Evolutionary conservation across 2,888 invertebrate species (phyloP), one percentile per base, ranked within the genome.

Genomic region (Agriopis marginaria): DNA sequence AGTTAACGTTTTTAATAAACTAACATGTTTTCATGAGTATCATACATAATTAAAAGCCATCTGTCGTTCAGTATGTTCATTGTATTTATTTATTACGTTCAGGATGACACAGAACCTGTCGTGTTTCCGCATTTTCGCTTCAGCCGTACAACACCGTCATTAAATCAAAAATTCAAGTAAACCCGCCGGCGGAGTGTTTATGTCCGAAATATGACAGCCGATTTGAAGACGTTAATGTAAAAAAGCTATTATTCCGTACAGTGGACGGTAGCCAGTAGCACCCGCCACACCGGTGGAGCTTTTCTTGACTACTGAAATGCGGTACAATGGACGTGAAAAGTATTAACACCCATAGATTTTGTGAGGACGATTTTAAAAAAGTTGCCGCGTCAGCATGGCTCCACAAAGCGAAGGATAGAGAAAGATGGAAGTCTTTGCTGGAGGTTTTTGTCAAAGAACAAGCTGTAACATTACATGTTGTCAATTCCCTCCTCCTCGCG

Each of bases 171-270:
- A 75, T 77, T 78, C 44, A 59, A 78, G 72, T 73, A 76, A 66
- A 58, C 73, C 73, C 75, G 70, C 60, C n/a, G 62, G 72, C 67
- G 56, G 47, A 60, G 60, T 66, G 56, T 77, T 82, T 81, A 83
- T 75, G 77, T 75, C 80, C 79, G 80, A 86, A 86, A 88, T 87
- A 88, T 85, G 87, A 86, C 86, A 87, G 83, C 76, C 83, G 84
- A 86, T 87, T 86, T 86, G 79, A 86, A 85, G 85, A 82, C 81
- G 82, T 80, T 75, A 73, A 72, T 76, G 77, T 78, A 89, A 91
- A 91, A 92, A 91, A 87, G 86, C 86, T 89, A 89, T 92, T 91
- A 92, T 89, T 84, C 81, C 80, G 84, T 89, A 91, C 92, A 85
- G 93, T 91, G 92, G 92, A 91, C 83, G 83, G 82, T 81, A 82